Evolutionary conservation across 2,888 invertebrate species (phyloP).

Genomic region (Apoda limacodes): DNA sequence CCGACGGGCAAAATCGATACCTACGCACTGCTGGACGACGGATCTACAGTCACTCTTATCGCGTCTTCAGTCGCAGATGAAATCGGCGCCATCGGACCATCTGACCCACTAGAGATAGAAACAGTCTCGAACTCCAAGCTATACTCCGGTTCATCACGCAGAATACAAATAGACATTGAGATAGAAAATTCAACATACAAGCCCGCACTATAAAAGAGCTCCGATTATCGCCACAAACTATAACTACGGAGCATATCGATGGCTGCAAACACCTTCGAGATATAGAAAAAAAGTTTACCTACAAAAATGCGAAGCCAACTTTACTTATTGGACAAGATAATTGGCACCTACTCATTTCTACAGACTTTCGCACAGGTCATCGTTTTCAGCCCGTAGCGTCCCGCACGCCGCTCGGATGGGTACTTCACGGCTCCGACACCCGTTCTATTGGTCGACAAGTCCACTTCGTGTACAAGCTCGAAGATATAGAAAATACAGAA

Average conservation of each 20-base stretch:
- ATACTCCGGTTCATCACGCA: not conserved
- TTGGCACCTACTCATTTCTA: slow-evolving; percentile 4
- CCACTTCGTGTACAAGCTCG: too few species aligned
- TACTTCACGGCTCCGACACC: too few species aligned
- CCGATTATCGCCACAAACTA: too few species aligned
- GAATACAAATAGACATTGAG: not conserved
- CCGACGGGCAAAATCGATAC: slow-evolving; percentile 8
- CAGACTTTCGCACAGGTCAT: slow-evolving; percentile 1
- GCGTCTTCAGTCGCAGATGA: slow-evolving; percentile 1
- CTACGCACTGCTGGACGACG: slow-evolving; percentile 15
- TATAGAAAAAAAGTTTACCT: too few species aligned
- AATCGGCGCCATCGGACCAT: not conserved
- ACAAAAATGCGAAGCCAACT: too few species aligned
- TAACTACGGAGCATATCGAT: too few species aligned
- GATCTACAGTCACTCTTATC: slow-evolving; percentile 12
- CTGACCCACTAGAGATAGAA: not conserved
- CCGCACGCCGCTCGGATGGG: slow-evolving; percentile 4
- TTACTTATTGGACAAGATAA: too few species aligned
- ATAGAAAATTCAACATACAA: too few species aligned
- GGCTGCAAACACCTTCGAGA: too few species aligned
- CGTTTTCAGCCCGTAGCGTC: slow-evolving; percentile 5
- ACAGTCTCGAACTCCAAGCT: not conserved
- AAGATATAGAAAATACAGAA: slow-evolving; percentile 12
- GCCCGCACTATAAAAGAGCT: too few species aligned
- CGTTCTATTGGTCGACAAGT: too few species aligned